Conservation (phyloP, 2,888 invertebrate genomes). For the Stenodema calcarata region DNA sequence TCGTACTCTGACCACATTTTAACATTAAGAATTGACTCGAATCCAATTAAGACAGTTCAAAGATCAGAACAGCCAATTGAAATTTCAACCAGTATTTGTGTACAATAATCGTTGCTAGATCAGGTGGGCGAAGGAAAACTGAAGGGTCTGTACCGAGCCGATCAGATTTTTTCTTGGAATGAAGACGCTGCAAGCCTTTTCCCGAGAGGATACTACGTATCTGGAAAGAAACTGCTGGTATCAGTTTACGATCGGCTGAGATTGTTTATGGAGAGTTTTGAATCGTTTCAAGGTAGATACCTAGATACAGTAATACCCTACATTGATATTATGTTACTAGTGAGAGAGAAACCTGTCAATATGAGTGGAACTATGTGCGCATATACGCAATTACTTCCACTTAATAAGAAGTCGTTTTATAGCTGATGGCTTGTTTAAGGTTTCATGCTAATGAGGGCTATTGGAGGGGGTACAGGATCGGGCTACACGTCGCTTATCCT, state of each 20-base stretch:
- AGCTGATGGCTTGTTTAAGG: conserved; percentile 8
- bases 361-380: too few species aligned
- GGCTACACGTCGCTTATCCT: conserved; percentile 55
- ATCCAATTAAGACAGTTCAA: too few species aligned
- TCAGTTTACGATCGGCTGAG: conserved; percentile 71
- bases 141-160: conserved; percentile 54
- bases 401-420: too few species aligned
- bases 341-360: too few species aligned
- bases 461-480: conserved; percentile 56
- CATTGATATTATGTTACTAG: too few species aligned
- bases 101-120: conserved; percentile 47
- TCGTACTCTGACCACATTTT: too few species aligned
- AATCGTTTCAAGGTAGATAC: conserved; percentile 32
- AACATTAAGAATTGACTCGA: too few species aligned
- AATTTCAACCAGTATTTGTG: background rate
- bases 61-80: too few species aligned
- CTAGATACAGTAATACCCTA: too few species aligned
- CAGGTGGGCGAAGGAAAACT: conserved; percentile 55
- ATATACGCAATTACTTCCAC: too few species aligned
- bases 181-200: conserved; percentile 83
- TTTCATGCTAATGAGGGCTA: conserved; percentile 55
- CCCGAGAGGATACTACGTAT: conserved; percentile 79
- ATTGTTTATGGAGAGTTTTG: conserved; percentile 50
- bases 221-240: conserved; percentile 66
- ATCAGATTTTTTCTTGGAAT: conserved; percentile 56